Conservation (phyloP, 2,888 invertebrate genomes). For the Epirrhoe tristata region DNA sequence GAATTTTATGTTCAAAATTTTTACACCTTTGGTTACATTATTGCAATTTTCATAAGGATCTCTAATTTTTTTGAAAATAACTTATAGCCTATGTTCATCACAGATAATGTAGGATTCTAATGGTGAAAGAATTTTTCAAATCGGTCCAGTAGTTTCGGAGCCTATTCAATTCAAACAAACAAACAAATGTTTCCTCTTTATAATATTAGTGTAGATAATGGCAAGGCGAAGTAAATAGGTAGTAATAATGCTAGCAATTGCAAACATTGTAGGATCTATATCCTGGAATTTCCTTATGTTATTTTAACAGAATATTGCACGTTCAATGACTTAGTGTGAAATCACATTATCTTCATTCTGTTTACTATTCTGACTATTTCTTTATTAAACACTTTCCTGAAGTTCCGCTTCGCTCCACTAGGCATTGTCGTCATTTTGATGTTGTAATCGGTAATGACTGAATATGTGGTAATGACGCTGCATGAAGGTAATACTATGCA, state of each 20-base stretch:
- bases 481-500: conserved; percentile 11
- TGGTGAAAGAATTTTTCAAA: no score
- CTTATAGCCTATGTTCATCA: no score
- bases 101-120: no score
- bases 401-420: conserved; percentile 27
- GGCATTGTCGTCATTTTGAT: conserved; percentile 25
- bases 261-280: conserved; percentile 10
- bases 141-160: no score
- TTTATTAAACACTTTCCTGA: conserved; percentile 28
- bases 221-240: neutral
- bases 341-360: conserved; percentile 2
- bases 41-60: no score
- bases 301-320: neutral
- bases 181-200: no score
- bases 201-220: no score
- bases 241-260: neutral
- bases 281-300: neutral
- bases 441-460: conserved; percentile 32
- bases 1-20: no score
- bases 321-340: neutral
- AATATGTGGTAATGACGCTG: no score
- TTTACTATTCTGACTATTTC: conserved; percentile 2
- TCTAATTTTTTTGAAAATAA: no score
- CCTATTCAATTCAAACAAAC: no score
- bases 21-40: no score